A percentile compares a stretch with the other conserved stretches of the same genome.
These are phyloP conservation scores for Oophaga sylvatica DNA, from an alignment of 2,797 vertebrate genomes.

Conservation along the genomic window DNA sequence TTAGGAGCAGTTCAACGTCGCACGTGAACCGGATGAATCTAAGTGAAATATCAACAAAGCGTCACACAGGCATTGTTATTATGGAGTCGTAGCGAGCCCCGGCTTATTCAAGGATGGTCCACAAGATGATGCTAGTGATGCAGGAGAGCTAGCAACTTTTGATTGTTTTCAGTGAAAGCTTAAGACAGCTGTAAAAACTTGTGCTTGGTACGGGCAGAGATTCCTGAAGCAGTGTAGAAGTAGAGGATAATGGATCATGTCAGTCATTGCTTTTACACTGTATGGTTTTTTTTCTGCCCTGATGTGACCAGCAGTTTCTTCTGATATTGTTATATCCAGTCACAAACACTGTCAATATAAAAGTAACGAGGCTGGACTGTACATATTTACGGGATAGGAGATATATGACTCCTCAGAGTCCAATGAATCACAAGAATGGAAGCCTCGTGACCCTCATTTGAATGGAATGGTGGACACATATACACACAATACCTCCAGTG, in stretches of 20 bases:
- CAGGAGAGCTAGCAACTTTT: conserved; percentile 8
- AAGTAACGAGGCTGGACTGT: background rate
- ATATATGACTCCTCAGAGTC: too few species aligned
- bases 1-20: background rate
- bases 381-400: too few species aligned
- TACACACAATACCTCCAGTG: too few species aligned
- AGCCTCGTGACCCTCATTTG: too few species aligned
- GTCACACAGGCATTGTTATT: background rate
- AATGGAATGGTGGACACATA: too few species aligned
- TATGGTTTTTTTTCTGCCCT: background rate
- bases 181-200: background rate
- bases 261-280: background rate
- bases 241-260: background rate
- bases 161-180: background rate
- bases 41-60: background rate
- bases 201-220: too few species aligned
- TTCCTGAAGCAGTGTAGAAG: background rate
- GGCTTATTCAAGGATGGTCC: conserved; percentile 12
- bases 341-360: background rate
- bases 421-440: too few species aligned
- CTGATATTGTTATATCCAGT: background rate
- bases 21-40: background rate
- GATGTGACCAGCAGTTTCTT: background rate
- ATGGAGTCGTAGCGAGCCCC: background rate
- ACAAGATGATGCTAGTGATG: conserved; percentile 29